These are phyloP conservation scores for Gryon sp. DNA, from an alignment of 1,140 invertebrate genomes.

Conservation along the genomic window DNA sequence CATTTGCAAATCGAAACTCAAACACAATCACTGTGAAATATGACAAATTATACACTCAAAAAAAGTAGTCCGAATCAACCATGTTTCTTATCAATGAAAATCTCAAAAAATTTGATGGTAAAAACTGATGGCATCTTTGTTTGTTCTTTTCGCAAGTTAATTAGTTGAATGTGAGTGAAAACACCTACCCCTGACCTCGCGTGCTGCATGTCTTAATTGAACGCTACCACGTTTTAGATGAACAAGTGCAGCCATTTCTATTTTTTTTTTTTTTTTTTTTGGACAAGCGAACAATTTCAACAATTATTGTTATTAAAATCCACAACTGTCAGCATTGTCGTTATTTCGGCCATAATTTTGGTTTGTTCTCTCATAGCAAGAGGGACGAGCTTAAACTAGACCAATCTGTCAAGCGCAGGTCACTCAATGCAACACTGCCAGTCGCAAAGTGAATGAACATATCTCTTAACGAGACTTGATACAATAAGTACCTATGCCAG, in stretches of 20 bases:
- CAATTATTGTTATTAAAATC: slow-evolving; percentile 8
- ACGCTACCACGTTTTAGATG: slow-evolving; percentile 81
- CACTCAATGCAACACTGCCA: slow-evolving; percentile 51
- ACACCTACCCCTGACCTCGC: slow-evolving; percentile 80
- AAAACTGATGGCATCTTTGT: too few relatives aligned
- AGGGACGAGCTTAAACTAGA: slow-evolving; percentile 48
- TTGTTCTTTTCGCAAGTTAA: too few relatives aligned
- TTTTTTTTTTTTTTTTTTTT: too few relatives aligned
- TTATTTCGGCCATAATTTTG: slow-evolving; percentile 29
- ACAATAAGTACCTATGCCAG: slow-evolving; percentile 78
- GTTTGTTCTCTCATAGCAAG: slow-evolving; percentile 54
- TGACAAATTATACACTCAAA: too few relatives aligned
- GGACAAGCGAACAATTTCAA: slow-evolving; percentile 37
- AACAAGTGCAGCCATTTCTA: slow-evolving; percentile 76
- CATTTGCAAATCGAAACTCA: too few relatives aligned
- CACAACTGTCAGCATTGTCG: not conserved
- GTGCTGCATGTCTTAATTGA: slow-evolving; percentile 80
- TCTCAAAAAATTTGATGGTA: too few relatives aligned
- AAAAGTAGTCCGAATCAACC: too few relatives aligned
- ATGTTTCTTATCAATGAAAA: too few relatives aligned
- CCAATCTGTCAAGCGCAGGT: slow-evolving; percentile 57
- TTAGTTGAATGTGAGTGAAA: not conserved
- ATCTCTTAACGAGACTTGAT: slow-evolving; percentile 79
- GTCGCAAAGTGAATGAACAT: slow-evolving; percentile 77
- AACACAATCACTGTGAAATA: too few relatives aligned